Evolutionary conservation across 2,797 vertebrate species (phyloP).

Genomic region (Halcyon chelicuti): DNA sequence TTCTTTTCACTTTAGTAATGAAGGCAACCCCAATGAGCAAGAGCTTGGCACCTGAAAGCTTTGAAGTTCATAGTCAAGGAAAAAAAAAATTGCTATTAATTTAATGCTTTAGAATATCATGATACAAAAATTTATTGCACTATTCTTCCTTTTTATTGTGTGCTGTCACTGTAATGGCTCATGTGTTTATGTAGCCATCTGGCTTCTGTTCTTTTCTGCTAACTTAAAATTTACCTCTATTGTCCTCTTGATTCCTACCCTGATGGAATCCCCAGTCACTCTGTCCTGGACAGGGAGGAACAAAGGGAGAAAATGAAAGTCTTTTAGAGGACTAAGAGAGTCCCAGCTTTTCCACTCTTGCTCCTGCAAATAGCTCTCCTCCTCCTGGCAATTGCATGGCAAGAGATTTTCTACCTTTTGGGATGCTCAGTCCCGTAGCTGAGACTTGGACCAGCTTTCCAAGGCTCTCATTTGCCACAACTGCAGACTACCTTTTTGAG

Average conservation of each 20-base stretch:
- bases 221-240: neutral
- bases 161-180: neutral
- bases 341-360: neutral
- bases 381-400: too few species aligned
- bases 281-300: neutral
- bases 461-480: neutral
- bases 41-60: neutral
- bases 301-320: neutral
- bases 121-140: neutral
- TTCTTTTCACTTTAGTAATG: neutral
- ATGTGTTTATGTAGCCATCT: neutral
- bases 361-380: neutral
- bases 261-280: neutral
- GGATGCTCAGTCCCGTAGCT: neutral
- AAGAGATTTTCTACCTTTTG: neutral
- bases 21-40: neutral
- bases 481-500: too few species aligned
- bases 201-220: neutral
- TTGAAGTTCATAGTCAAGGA: neutral
- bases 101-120: neutral
- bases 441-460: neutral
- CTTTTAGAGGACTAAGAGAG: neutral
- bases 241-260: neutral
- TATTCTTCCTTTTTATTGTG: neutral
- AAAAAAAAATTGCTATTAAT: neutral